These are phyloP conservation scores for Chalcosyrphus nemorum DNA, from an alignment of 2,888 invertebrate genomes.

Conservation along the genomic window DNA sequence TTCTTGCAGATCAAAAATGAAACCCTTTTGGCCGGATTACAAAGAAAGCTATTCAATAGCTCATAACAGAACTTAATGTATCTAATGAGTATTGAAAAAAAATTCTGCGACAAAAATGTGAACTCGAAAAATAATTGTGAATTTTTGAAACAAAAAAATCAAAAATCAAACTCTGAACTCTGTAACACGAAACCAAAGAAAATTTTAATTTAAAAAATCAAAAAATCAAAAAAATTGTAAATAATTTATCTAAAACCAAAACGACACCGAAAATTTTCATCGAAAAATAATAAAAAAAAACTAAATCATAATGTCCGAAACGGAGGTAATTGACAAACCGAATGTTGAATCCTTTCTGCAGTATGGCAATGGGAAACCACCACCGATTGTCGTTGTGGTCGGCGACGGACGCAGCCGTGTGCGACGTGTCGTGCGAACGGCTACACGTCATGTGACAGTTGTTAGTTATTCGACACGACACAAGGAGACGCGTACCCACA, in stretches of 20 bases:
- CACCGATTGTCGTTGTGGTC: slow-evolving; percentile 82
- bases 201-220: slow-evolving; percentile 14
- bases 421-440: slow-evolving; percentile 81
- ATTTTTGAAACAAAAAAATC: slow-evolving; percentile 12
- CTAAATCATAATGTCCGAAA: slow-evolving; percentile 76
- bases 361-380: slow-evolving; percentile 80
- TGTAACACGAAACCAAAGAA: slow-evolving; percentile 71
- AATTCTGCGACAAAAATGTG: slow-evolving; percentile 64
- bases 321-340: slow-evolving; percentile 75
- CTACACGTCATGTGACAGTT: slow-evolving; percentile 82
- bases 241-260: slow-evolving; percentile 52
- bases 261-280: slow-evolving; percentile 49
- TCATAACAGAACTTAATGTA: slow-evolving; percentile 32
- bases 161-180: slow-evolving; percentile 2
- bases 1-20: slow-evolving; percentile 68
- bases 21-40: slow-evolving; percentile 68
- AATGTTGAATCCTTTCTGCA: slow-evolving; percentile 80
- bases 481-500: slow-evolving; percentile 82
- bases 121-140: slow-evolving; percentile 42
- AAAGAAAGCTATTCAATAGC: slow-evolving; percentile 68
- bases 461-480: slow-evolving; percentile 82
- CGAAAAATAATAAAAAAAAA: slow-evolving; percentile 15
- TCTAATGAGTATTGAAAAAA: slow-evolving; percentile 29
- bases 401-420: slow-evolving; percentile 82
- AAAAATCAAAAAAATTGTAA: slow-evolving; percentile 44